Evolutionary conservation across 2,797 vertebrate genomes (phyloP), one percentile per base, ranked within the genome.

Genomic region (Cygnus olor): DNA sequence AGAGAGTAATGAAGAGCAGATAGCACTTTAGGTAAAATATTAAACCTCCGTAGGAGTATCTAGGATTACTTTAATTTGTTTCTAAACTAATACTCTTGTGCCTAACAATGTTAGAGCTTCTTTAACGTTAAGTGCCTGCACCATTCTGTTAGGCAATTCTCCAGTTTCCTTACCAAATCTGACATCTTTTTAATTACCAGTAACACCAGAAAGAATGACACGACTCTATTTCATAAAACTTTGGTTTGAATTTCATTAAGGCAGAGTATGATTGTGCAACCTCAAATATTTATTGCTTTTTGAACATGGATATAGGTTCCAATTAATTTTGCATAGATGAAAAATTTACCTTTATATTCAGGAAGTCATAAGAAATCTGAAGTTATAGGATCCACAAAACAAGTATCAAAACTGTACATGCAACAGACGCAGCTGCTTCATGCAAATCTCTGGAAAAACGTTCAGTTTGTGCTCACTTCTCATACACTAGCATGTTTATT

Each of bases 1-100:
- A 88, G 79, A 96, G 95, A 95, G 90, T 90, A 97, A 96, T 93
- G 97, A 96, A 82, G 82, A 94, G 89, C 74, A 94, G 96, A 96
- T 90, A 96, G 90, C 72, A 90, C 89, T 68, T 94, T 88, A 88
- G 84, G 94, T 93, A 96, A 97, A 97, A 92, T 94, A 95, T 92
- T 92, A 97, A 97, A 95, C 85, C 74, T 96, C 87, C 47, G 57
- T 9, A 51, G 93, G 86, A 93, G 94, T 88, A 96, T 88, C 85
- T 65, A 95, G 66, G 90, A 85, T 90, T 81, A 66, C 81, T 95
- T 97, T 97, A 96, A 97, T 97, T 97, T 97, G 71, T 89, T 97
- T 89, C 89, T 85, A 90, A 94, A 96, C 95, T 96, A 96, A 97
- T 93, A 95, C 69, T 95, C 65, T 88, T 85, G 74, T 90, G 89